Conservation (phyloP, 2,113 vertebrate genomes). For the Otis tarda region DNA sequence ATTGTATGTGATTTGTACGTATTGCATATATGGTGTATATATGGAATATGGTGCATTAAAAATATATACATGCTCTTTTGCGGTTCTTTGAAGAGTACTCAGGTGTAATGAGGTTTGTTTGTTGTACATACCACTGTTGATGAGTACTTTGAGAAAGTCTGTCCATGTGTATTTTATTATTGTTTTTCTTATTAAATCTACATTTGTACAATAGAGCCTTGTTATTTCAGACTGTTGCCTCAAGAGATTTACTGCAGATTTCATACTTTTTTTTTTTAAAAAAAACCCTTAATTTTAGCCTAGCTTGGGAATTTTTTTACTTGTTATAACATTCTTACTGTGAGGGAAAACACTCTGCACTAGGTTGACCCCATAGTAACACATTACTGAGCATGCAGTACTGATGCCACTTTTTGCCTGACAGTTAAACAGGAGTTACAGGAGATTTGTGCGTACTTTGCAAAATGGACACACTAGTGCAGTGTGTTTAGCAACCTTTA, state of each 20-base stretch:
- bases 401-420: background rate
- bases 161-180: background rate
- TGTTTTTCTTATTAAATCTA: background rate
- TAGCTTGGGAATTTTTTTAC: background rate
- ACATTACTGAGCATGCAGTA: background rate
- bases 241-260: background rate
- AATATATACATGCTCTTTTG: background rate
- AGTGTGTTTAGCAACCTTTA: background rate
- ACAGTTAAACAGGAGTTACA: background rate
- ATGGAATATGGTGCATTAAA: background rate
- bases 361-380: background rate
- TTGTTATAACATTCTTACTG: background rate
- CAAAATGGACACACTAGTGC: background rate
- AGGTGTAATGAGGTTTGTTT: background rate
- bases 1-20: rapidly evolving
- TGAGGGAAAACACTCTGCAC: background rate
- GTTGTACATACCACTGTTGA: background rate
- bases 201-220: background rate
- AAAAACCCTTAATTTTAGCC: too few species aligned
- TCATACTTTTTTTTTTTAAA: background rate
- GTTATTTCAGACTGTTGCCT: background rate
- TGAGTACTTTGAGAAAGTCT: background rate
- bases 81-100: background rate
- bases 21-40: too few species aligned
- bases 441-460: background rate